Conservation (phyloP, 2,888 invertebrate genomes). For the Latheticus oryzae region DNA sequence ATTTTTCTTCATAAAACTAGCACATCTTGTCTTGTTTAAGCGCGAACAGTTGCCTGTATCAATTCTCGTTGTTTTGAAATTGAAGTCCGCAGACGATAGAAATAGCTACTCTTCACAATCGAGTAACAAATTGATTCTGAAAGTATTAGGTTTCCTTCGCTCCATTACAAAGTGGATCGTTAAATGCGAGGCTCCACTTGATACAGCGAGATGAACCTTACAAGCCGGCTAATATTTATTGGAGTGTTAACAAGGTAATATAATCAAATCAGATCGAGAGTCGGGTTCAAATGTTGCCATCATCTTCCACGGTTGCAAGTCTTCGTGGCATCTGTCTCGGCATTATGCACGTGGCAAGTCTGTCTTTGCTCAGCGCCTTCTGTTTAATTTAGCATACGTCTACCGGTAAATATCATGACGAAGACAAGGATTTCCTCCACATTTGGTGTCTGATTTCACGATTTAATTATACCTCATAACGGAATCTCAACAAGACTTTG, state of each 20-base stretch:
- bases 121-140: constrained; percentile 24
- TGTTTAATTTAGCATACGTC: constrained; percentile 34
- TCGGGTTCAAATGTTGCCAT: no score
- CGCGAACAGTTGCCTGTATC: constrained; percentile 15
- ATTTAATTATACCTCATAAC: constrained; percentile 14
- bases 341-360: constrained; percentile 33
- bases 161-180: constrained; percentile 17
- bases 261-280: constrained; percentile 13
- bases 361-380: constrained; percentile 24
- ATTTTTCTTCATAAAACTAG: constrained; percentile 17
- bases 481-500: background rate
- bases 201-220: constrained; percentile 11
- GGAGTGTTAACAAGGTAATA: constrained; percentile 21
- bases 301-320: constrained; percentile 2
- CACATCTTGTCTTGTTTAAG: constrained; percentile 13
- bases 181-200: constrained; percentile 4
- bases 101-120: constrained; percentile 14
- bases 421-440: constrained; percentile 30
- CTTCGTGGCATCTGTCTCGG: constrained; percentile 24
- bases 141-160: constrained; percentile 22
- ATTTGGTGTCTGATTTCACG: constrained; percentile 15
- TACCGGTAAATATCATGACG: constrained; percentile 26
- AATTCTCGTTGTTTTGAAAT: constrained; percentile 26
- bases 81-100: constrained; percentile 24
- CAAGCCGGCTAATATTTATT: constrained; percentile 20